A percentile compares a stretch with the other conserved stretches of the same genome.
phyloP scores from a whole-genome alignment of 92 coral and sea anemone genomes.

The Phymanthus crucifer region DNA sequence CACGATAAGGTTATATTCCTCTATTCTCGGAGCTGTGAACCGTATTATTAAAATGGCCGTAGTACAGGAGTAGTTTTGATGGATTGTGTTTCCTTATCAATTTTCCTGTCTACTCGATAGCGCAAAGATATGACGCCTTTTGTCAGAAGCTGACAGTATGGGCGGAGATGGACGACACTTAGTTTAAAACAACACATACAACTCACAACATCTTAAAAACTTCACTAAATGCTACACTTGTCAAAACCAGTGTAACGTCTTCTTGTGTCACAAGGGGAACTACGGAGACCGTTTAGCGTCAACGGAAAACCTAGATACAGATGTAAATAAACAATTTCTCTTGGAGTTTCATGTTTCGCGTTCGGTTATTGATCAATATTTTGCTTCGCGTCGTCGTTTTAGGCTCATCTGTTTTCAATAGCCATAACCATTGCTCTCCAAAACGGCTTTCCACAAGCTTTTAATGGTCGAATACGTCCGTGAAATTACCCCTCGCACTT shows the following conservation, averaged over 20 bases:
- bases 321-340: conserved; percentile 14
- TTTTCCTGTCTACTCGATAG: conserved; percentile 90
- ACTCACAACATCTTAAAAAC: conserved; percentile 90
- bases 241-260: conserved; percentile 66
- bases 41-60: conserved; percentile 75
- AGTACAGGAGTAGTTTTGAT: conserved; percentile 80
- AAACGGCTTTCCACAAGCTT: conserved; percentile 23
- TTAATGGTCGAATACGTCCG: conserved; percentile 19
- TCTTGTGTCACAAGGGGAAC: conserved; percentile 59
- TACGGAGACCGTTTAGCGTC: conserved; percentile 16
- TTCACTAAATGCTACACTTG: conserved; percentile 85
- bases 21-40: conserved; percentile 32
- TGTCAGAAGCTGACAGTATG: conserved; percentile 88
- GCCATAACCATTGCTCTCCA: conserved; percentile 23
- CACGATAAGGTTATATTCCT: conserved; percentile 21
- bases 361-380: conserved; percentile 57
- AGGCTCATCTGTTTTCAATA: conserved; percentile 55
- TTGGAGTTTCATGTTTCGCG: conserved; percentile 50
- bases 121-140: conserved; percentile 87
- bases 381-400: conserved; percentile 58
- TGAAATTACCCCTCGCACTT: conserved; percentile 36
- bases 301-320: conserved; percentile 13
- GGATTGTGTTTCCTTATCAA: conserved; percentile 96
- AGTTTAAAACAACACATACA: conserved; percentile 87
- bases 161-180: conserved; percentile 96